A percentile compares a stretch with the other conserved stretches of the same genome.
These are phyloP conservation scores for Enteromius afrohamiltoni DNA, from an alignment of 2,797 vertebrate genomes.

Conservation along the genomic window DNA sequence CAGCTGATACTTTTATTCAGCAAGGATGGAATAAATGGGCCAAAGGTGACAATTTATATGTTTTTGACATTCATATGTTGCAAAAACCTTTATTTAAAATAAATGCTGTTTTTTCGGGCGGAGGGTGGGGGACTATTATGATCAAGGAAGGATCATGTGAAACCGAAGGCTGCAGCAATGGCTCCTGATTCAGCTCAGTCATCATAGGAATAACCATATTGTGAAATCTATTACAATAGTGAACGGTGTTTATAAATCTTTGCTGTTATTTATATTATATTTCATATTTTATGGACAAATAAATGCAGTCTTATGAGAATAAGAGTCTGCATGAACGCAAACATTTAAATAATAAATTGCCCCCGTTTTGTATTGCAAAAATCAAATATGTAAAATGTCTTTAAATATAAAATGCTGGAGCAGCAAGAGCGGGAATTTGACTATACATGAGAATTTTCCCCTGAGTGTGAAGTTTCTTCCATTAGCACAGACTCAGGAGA, in stretches of 20 bases:
- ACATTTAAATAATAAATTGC: neutral
- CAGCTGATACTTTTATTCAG: neutral
- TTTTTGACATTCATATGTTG: neutral
- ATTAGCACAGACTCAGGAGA: slow-evolving; percentile 45
- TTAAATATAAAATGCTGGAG: slow-evolving; percentile 22
- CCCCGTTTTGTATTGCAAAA: neutral
- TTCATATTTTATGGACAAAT: neutral
- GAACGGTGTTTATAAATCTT: neutral
- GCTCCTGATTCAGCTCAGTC: neutral
- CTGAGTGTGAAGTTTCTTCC: slow-evolving; percentile 30
- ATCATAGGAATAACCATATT: neutral
- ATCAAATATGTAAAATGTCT: neutral
- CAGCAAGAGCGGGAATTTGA: slow-evolving; percentile 3
- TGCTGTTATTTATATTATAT: neutral
- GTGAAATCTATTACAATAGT: neutral
- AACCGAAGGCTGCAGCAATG: neutral
- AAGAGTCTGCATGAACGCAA: neutral
- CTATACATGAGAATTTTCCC: slow-evolving; percentile 24
- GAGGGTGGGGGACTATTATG: too few species aligned
- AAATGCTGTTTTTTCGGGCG: neutral
- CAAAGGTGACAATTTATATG: neutral
- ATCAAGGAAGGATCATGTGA: neutral
- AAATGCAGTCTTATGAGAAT: neutral
- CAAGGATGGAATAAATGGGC: neutral
- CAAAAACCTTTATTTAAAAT: neutral